Evolutionary conservation across 2,888 invertebrate genomes (phyloP).

Genomic region (Athripsodes cinereus): DNA sequence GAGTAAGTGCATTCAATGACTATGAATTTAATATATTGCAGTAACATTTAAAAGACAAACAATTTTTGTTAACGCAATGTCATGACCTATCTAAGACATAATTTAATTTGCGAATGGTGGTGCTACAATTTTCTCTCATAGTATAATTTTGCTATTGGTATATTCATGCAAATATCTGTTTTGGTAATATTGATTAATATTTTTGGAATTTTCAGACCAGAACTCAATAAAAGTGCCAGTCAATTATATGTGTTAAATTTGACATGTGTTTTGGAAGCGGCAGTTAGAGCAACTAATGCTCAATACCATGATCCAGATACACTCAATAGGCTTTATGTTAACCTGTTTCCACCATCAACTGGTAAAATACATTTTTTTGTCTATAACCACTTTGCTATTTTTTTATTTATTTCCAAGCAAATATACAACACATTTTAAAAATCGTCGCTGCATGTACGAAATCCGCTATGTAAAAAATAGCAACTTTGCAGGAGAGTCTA

Average conservation of each 20-base stretch:
- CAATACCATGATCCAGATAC: constrained; percentile 92
- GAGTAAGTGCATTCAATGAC: too few species aligned
- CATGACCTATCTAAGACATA: too few species aligned
- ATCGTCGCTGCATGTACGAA: too few species aligned
- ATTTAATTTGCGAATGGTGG: too few species aligned
- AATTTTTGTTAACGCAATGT: too few species aligned
- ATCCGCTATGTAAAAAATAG: too few species aligned
- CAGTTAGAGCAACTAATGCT: constrained; percentile 86
- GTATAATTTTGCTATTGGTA: not conserved
- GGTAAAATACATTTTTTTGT: constrained; percentile 9
- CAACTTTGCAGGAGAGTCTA: too few species aligned
- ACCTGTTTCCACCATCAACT: constrained; percentile 48
- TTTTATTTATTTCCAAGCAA: not conserved
- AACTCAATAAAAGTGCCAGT: constrained; percentile 80
- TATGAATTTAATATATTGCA: not conserved
- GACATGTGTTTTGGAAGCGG: constrained; percentile 76
- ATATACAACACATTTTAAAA: too few species aligned
- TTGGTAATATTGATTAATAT: not conserved
- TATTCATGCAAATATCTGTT: not conserved
- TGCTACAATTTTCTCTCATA: not conserved
- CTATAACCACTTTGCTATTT: not conserved
- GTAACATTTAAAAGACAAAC: not conserved
- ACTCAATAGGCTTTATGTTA: constrained; percentile 78
- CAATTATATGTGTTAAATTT: constrained; percentile 85
- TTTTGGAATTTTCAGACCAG: constrained; percentile 61